Evolutionary conservation across 1,140 invertebrate genomes (phyloP).

Genomic region (Orius laevigatus): DNA sequence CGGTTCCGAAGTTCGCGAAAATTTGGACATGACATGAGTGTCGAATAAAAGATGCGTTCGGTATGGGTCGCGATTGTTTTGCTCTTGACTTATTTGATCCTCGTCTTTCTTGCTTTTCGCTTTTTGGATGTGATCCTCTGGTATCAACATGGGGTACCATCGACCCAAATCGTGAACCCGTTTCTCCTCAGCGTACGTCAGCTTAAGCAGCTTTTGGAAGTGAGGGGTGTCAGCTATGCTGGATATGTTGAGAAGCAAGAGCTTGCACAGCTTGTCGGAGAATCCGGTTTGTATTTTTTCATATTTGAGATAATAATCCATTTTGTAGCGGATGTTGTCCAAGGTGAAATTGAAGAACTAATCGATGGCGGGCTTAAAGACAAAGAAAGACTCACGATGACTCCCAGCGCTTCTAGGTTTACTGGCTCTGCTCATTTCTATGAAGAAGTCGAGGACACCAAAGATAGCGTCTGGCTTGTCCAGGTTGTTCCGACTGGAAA

Average conservation of each 20-base stretch:
- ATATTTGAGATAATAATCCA: background rate
- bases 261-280: conserved; percentile 29
- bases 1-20: no score
- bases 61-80: conserved; percentile 15
- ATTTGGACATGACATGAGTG: no score
- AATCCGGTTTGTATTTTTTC: conserved; percentile 27
- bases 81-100: conserved; percentile 21
- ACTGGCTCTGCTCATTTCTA: conserved; percentile 32
- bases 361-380: background rate
- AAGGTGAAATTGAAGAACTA: conserved; percentile 22
- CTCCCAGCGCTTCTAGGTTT: conserved; percentile 28
- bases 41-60: conserved; percentile 8
- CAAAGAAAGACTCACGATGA: background rate
- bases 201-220: conserved; percentile 32
- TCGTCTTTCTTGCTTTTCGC: conserved; percentile 21
- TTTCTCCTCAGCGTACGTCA: conserved; percentile 32
- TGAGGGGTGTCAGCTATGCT: conserved; percentile 33
- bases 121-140: conserved; percentile 22
- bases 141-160: conserved; percentile 21
- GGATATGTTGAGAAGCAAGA: conserved; percentile 34
- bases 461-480: conserved; percentile 38
- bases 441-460: conserved; percentile 37
- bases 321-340: conserved; percentile 20
- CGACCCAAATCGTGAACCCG: conserved; percentile 28
- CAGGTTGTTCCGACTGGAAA: conserved; percentile 26